A percentile compares a stretch with the other conserved stretches of the same genome.
Evolutionary conservation across 37 sponge, comb jelly and placozoan species (phyloP).

Genomic region (Theonella swinhoei): DNA sequence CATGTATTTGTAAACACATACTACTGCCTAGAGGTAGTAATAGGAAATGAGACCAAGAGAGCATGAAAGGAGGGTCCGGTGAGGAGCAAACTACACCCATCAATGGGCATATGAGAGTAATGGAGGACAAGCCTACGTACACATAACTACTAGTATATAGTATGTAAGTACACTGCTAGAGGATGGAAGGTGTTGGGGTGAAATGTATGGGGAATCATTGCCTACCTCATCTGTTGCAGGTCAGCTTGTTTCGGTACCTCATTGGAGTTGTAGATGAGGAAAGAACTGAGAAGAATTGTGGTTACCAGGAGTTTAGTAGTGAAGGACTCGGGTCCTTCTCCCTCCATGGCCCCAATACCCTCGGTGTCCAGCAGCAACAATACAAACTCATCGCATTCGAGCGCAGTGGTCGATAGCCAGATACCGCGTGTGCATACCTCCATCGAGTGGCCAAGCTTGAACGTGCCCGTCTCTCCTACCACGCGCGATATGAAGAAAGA

Average conservation of each 20-base stretch:
- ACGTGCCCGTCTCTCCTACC: constrained; percentile 11
- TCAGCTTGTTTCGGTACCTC: constrained; percentile 8
- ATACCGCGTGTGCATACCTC: constrained; percentile 28
- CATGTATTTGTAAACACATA: neutral
- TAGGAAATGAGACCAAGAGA: too few relatives aligned
- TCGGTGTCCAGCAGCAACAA: constrained; percentile 43
- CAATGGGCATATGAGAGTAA: too few relatives aligned
- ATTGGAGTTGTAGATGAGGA: constrained; percentile 37
- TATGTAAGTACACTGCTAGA: too few relatives aligned
- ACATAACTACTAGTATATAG: too few relatives aligned
- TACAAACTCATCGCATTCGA: constrained; percentile 40
- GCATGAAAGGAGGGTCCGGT: too few relatives aligned
- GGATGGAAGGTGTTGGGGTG: too few relatives aligned
- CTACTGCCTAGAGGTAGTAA: neutral
- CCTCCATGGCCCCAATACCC: constrained; percentile 18
- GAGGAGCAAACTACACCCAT: too few relatives aligned
- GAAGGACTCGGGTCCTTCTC: neutral
- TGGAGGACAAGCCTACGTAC: too few relatives aligned
- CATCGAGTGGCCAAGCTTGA: constrained; percentile 37
- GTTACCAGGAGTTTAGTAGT: constrained; percentile 14
- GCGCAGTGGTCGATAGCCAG: constrained; percentile 35
- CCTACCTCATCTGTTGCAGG: constrained; percentile 32
- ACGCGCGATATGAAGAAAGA: constrained; percentile 44
- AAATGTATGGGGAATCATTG: too few relatives aligned
- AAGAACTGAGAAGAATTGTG: constrained; percentile 28